Base-by-base conservation (phyloP, 2,797 vertebrate genomes). In the Hoplostethus mediterraneus region DNA sequence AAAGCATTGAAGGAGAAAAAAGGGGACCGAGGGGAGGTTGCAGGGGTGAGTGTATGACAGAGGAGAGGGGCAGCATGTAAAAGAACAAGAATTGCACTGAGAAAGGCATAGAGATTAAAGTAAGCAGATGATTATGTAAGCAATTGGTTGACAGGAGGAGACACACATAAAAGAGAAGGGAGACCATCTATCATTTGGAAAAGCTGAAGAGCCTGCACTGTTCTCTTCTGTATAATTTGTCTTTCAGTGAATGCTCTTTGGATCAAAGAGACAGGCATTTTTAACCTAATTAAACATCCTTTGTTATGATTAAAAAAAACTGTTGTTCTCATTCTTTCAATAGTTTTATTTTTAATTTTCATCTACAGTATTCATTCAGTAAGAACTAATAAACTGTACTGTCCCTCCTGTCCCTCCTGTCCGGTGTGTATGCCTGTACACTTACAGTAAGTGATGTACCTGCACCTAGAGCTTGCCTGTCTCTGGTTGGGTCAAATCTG, bases 91-190 rank as follows among this genome's bases (percentile, higher is more conserved):
- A 73, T 40, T 47, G 61, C 25, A 45, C 55, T 65, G 81, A 59
- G 71, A 70, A 79, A 76, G 55, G 79, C 75, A 58, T 10, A 48
- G 76, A 75, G 80, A 82, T 87, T 74, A 70, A 85, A 75, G 81
- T 65, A 67, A 82, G 75, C 80, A 82, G 75, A 78, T 81, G 71
- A 87, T 90, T 89, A 85, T 85, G 72, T 85, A 82, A 90, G 64
- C 51, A 49, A 57, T 57, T 69, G 75, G 72, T 86, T 76, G 75
- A 85, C 31, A 17, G 80, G 63, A 71, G 66, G 82, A 84, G 69
- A 78, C 56, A 67, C 63, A 57, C 62, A 82, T 71, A 61, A 87
- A 87, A 79, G 51, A 67, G 71, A 75, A 71, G 45, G 53, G 55
- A 81, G 67, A 60, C 65, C 57, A 36, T 83, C 48, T 73, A 74